These are phyloP conservation scores for Sebastes vulpes DNA, from an alignment of 2,797 vertebrate genomes.

Conservation along the genomic window DNA sequence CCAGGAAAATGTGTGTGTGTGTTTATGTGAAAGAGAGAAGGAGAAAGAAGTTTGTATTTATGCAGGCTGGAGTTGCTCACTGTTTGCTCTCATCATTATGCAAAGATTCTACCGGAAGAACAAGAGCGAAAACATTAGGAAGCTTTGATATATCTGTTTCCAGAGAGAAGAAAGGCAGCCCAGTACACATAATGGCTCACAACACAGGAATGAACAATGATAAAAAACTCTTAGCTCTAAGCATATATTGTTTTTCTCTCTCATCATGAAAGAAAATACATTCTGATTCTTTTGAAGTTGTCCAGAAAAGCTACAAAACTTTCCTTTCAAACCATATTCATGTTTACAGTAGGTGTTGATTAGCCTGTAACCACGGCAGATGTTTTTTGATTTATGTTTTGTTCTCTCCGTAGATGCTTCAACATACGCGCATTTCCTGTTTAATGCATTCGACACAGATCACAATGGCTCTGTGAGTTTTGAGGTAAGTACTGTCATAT, in stretches of 20 bases:
- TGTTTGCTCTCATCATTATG: slow-evolving; percentile 49
- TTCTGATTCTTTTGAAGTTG: slow-evolving; percentile 42
- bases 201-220: slow-evolving; percentile 28
- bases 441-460: slow-evolving; percentile 98
- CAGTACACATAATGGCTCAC: slow-evolving; percentile 28
- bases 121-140: slow-evolving; percentile 36
- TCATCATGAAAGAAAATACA: neutral
- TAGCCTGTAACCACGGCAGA: neutral
- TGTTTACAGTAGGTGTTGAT: slow-evolving; percentile 14
- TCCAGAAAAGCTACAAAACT: slow-evolving; percentile 1
- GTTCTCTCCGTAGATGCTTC: slow-evolving; percentile 90
- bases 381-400: neutral
- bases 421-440: slow-evolving; percentile 98
- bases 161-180: slow-evolving; percentile 37
- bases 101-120: slow-evolving; percentile 32
- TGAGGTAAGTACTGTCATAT: slow-evolving; percentile 86
- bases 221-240: slow-evolving; percentile 26
- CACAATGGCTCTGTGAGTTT: slow-evolving; percentile 99
- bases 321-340: slow-evolving; percentile 7
- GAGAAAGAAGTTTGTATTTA: slow-evolving; percentile 1
- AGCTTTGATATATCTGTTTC: slow-evolving; percentile 60
- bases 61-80: slow-evolving; percentile 5
- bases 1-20: neutral
- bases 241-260: slow-evolving; percentile 5
- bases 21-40: neutral